Evolutionary conservation across 2,888 invertebrate genomes (phyloP).

Genomic region (Periphyllus acericola): DNA sequence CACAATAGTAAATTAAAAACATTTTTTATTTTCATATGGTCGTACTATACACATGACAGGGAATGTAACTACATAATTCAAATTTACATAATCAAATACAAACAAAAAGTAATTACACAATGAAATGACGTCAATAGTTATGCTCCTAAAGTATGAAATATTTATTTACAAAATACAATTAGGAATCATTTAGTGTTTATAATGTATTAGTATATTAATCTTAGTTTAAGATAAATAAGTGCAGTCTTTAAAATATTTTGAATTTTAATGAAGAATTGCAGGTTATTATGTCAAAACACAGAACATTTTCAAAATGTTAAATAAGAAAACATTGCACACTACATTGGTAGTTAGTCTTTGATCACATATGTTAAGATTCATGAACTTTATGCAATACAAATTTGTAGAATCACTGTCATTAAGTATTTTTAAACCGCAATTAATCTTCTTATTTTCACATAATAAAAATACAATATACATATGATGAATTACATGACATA

Average conservation of each 20-base stretch:
- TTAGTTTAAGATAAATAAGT: conserved; percentile 44
- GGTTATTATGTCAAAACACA: background rate
- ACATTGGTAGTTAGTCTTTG: background rate
- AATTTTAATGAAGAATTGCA: conserved; percentile 10
- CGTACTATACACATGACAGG: conserved; percentile 16
- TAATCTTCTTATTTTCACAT: background rate
- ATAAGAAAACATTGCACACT: background rate
- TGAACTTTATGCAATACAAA: background rate
- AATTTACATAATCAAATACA: conserved; percentile 15
- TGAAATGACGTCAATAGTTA: conserved; percentile 22
- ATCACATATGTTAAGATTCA: background rate
- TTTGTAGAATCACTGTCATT: background rate
- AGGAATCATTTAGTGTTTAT: conserved; percentile 28
- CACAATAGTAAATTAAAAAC: conserved; percentile 39
- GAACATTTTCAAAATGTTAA: background rate
- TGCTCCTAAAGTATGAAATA: conserved; percentile 30
- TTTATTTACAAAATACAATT: conserved; percentile 46
- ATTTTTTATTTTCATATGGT: conserved; percentile 23
- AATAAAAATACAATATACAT: conserved; percentile 4
- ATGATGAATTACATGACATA: background rate
- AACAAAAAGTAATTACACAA: conserved; percentile 29
- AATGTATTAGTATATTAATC: conserved; percentile 28
- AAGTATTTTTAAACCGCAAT: background rate
- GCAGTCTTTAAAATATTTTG: conserved; percentile 55
- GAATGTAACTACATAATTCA: conserved; percentile 46